Evolutionary conservation across 2,797 vertebrate species (phyloP).

Genomic region (Siniperca undulata): DNA sequence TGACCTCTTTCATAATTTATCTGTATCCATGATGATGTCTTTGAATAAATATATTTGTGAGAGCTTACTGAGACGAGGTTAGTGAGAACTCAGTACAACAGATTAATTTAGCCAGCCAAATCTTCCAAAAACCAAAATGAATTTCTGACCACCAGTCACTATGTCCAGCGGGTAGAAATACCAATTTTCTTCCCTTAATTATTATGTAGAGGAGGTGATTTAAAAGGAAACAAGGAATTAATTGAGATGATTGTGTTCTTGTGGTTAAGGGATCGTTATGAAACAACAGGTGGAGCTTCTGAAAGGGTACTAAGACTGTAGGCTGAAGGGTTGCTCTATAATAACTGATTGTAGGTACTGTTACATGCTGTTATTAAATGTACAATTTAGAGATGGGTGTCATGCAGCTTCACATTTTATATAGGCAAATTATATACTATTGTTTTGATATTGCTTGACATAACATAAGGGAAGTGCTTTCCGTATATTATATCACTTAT

Average conservation of each 20-base stretch:
- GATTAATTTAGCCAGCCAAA: neutral
- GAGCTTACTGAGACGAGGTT: neutral
- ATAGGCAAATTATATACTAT: neutral
- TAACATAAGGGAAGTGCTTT: neutral
- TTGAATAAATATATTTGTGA: neutral
- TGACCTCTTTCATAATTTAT: constrained; percentile 6
- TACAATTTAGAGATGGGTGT: neutral
- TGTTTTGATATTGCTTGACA: neutral
- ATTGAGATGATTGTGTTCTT: neutral
- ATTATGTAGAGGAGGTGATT: neutral
- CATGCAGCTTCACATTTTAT: neutral
- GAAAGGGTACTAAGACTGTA: neutral
- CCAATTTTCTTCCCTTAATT: neutral
- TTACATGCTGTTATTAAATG: neutral
- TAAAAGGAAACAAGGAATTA: neutral
- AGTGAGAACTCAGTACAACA: neutral
- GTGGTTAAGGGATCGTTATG: neutral
- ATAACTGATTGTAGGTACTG: neutral
- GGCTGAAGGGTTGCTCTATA: neutral
- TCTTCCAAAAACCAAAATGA: neutral
- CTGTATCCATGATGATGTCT: neutral
- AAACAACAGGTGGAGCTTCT: neutral
- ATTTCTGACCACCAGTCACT: neutral
- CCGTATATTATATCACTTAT: neutral
- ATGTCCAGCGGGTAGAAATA: constrained; percentile 6